Percentiles rank a stretch among this genome's conserved stretches.
phyloP scores from a whole-genome alignment of 1,140 invertebrate genomes.

The Bombus sylvicola region DNA sequence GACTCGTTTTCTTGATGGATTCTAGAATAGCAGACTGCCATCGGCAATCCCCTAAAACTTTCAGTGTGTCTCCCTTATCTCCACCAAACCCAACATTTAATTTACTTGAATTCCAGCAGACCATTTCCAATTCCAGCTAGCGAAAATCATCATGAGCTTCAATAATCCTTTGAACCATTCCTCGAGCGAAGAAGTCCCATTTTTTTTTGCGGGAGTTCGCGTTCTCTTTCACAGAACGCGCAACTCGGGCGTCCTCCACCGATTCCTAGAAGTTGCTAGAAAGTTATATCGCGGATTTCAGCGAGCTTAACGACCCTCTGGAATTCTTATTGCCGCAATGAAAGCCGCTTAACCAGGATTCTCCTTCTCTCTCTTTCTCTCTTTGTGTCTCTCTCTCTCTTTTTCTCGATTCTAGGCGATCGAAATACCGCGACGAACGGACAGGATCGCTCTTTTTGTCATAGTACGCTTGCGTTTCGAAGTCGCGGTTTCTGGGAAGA shows the following conservation, averaged over 20 bases:
- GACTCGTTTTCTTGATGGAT: not conserved
- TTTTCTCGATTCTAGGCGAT: conserved; percentile 50
- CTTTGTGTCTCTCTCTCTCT: not conserved
- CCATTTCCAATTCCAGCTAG: not conserved
- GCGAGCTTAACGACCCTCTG: conserved; percentile 49
- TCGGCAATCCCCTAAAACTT: not conserved
- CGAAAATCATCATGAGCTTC: not conserved
- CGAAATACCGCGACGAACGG: conserved; percentile 46
- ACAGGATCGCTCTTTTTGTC: conserved; percentile 63
- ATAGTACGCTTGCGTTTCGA: conserved; percentile 74
- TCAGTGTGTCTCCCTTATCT: not conserved
- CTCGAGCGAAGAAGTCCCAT: not conserved
- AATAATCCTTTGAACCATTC: not conserved
- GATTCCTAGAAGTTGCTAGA: conserved; percentile 52
- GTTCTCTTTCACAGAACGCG: not conserved
- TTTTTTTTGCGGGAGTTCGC: not conserved
- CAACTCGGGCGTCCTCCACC: not conserved
- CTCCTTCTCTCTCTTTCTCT: not conserved
- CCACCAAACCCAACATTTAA: not conserved
- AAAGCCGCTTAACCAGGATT: conserved; percentile 17
- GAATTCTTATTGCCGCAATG: conserved; percentile 56
- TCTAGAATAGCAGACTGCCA: too few species aligned
- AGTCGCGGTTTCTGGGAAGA: conserved; percentile 80
- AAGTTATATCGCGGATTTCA: conserved; percentile 45
- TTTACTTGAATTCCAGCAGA: not conserved